Percentiles rank a stretch among this genome's conserved stretches.
These are phyloP conservation scores for Grallaria varia DNA, from an alignment of 2,113 vertebrate species.

Conservation along the genomic window DNA sequence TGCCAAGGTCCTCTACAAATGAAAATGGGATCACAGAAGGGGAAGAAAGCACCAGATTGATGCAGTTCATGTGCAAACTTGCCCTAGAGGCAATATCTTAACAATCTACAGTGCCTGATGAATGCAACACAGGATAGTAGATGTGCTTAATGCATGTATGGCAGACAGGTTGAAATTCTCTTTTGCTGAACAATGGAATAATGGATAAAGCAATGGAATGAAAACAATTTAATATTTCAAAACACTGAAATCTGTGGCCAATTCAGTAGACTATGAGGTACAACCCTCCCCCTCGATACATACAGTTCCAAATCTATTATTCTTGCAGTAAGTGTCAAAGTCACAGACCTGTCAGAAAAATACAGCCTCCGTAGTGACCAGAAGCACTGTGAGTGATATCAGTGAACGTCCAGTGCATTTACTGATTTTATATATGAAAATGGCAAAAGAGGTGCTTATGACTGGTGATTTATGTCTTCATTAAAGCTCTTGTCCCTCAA, in stretches of 20 bases:
- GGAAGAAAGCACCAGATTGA: slow-evolving; percentile 31
- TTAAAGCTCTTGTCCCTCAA: slow-evolving; percentile 48
- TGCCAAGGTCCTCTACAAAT: slow-evolving; percentile 31
- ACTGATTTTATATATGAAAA: neutral
- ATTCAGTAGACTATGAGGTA: neutral
- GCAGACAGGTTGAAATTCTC: neutral
- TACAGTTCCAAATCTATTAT: neutral
- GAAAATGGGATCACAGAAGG: neutral
- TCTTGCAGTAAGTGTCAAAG: neutral
- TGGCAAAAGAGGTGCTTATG: neutral
- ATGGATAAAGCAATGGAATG: slow-evolving; percentile 10
- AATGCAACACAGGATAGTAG: neutral
- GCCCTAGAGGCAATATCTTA: neutral
- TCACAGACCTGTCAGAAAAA: neutral
- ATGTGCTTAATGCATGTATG: neutral
- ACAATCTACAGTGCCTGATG: neutral
- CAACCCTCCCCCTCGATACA: neutral
- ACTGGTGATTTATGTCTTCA: slow-evolving; percentile 40
- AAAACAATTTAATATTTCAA: slow-evolving; percentile 33
- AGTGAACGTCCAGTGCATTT: neutral
- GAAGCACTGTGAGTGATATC: neutral
- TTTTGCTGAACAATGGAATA: neutral
- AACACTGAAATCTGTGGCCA: neutral
- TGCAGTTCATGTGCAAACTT: slow-evolving; percentile 38
- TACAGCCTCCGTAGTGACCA: neutral